Conservation (phyloP, 30 jellyfish, hydroid and myxozoan genomes). For the Mastigias papua region DNA sequence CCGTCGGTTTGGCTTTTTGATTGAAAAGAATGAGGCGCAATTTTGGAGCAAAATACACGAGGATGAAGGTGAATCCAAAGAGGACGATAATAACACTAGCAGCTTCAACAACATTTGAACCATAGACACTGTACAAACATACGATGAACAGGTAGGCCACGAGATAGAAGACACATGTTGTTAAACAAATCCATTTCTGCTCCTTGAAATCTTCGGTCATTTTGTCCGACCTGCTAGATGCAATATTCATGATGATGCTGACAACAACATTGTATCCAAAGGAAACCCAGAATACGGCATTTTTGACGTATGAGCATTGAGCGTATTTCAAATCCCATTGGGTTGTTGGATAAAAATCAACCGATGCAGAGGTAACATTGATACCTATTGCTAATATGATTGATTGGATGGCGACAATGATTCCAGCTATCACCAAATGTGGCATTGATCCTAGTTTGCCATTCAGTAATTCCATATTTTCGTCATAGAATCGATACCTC, state of each 20-base stretch:
- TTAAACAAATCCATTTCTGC: slow-evolving; percentile 74
- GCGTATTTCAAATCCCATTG: slow-evolving; percentile 86
- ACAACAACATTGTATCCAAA: slow-evolving; percentile 79
- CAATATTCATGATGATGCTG: slow-evolving; percentile 67
- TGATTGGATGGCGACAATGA: slow-evolving; percentile 62
- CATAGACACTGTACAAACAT: slow-evolving; percentile 66
- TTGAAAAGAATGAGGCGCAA: slow-evolving; percentile 68
- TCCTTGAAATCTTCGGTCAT: slow-evolving; percentile 84
- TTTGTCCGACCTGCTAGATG: slow-evolving; percentile 78
- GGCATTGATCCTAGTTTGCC: slow-evolving; percentile 78
- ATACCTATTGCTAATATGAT: slow-evolving; percentile 69
- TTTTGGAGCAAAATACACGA: slow-evolving; percentile 81
- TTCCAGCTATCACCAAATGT: slow-evolving; percentile 54
- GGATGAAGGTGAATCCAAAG: slow-evolving; percentile 71
- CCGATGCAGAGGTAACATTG: slow-evolving; percentile 30
- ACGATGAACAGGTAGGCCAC: slow-evolving; percentile 63
- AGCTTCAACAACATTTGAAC: slow-evolving; percentile 79
- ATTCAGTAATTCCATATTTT: slow-evolving; percentile 69
- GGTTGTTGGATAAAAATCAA: slow-evolving; percentile 59
- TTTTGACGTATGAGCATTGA: slow-evolving; percentile 83
- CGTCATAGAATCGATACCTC: slow-evolving; percentile 67
- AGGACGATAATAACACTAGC: slow-evolving; percentile 81
- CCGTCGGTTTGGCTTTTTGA: slow-evolving; percentile 65
- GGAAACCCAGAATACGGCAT: slow-evolving; percentile 84
- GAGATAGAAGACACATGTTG: slow-evolving; percentile 82